Percentiles rank a stretch among this genome's conserved stretches.
Conservation (phyloP, 2,797 vertebrate species). For the Premnoplex brunnescens region DNA sequence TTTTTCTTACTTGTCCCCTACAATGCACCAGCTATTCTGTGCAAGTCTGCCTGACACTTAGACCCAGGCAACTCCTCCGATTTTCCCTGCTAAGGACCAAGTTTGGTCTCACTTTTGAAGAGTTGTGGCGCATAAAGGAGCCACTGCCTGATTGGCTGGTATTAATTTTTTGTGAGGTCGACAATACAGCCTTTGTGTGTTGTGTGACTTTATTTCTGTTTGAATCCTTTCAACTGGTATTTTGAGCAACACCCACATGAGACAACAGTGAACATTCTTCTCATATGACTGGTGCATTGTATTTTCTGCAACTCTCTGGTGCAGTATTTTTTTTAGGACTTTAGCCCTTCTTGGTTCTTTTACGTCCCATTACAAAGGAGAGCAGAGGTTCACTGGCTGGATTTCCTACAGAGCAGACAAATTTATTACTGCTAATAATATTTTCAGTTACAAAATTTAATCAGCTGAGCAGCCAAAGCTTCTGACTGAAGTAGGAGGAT, state of each 20-base stretch:
- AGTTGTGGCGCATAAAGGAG: neutral
- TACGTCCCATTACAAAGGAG: neutral
- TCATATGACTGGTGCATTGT: neutral
- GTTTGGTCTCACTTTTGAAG: neutral
- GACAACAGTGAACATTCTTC: neutral
- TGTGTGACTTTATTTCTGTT: neutral
- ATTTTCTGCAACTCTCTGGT: neutral
- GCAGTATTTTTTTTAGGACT: neutral
- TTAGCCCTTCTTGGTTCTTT: neutral
- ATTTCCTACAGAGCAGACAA: neutral
- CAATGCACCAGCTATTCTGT: neutral
- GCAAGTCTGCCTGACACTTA: neutral
- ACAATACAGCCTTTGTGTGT: no score
- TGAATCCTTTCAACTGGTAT: neutral
- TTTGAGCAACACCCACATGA: neutral
- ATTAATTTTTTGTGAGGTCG: neutral
- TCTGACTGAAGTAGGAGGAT: slow-evolving; percentile 30
- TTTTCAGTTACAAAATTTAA: slow-evolving; percentile 56
- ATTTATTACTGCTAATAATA: slow-evolving; percentile 52
- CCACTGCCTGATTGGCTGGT: neutral
- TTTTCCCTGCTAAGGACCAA: neutral
- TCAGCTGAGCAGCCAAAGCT: slow-evolving; percentile 26
- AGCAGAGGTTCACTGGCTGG: slow-evolving; percentile 37
- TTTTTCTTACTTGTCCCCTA: neutral
- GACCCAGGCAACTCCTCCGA: neutral